Base-by-base conservation (phyloP, 2,888 invertebrate species). In the Sisyra nigra region DNA sequence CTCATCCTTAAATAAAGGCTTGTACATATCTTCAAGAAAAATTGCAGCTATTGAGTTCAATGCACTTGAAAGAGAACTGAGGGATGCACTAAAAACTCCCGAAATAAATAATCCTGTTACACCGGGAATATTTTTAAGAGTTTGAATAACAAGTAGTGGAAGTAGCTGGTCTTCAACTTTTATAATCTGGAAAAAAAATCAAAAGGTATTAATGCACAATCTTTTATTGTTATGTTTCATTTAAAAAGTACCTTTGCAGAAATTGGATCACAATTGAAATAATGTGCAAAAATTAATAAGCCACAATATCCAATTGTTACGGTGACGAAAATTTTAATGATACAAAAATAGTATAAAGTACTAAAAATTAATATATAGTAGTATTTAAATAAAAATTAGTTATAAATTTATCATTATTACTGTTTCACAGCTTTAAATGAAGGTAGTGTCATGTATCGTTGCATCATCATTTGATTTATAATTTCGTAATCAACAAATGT, bases 91-190 rank as follows among this genome's bases (percentile, higher is more conserved):
- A 10, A 41, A 41, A 6, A 41, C 14, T 15, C 35, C 35, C 14
- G 35, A 13, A 8, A 37, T 8, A 57, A 91, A 91, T 17, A 92
- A 63, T 3, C 92, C 92, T 0, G 88, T 81, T 50, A 92, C 62
- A 2, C 91, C 91, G 1, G 81, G 83, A 61, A 75, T 71, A 36
- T 77, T 68, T 1, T 79, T 76, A 11, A 89, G 59, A n/a, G 81
- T 74, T 51, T 89, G 82, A 83, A 89, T 87, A 10, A 91, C 88
- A 42, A 87, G 64, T 14, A 88, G 59, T 0, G 89, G 89, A 42
- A 91, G 58, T 11, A 91, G 62, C 63, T 91, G 83, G 54, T 85
- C 84, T 53, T 80, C 81, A 34, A 80, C 76, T 48, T 70, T 62
- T 1, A 80, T 82, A 45, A 83, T 57, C 64, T 77, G 50, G 51